A percentile compares a stretch with the other conserved stretches of the same genome.
These are phyloP conservation scores for Actinemys pallida DNA, from an alignment of 2,113 vertebrate species.

Conservation along the genomic window DNA sequence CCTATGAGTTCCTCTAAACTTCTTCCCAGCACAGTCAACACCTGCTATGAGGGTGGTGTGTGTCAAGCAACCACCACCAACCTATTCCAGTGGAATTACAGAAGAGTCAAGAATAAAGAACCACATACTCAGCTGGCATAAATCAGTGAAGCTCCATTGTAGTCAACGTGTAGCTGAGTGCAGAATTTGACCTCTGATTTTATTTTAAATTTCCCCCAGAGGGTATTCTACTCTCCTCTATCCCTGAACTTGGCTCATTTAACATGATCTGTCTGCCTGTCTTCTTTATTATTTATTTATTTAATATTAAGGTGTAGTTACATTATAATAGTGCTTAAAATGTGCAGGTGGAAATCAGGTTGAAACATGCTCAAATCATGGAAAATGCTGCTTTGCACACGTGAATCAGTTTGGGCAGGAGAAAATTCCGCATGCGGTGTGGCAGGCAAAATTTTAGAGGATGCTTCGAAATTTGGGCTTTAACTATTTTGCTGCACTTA, in stretches of 20 bases:
- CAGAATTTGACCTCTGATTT: conserved; percentile 16
- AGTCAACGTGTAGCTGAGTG: background rate
- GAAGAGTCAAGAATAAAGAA: conserved; percentile 2
- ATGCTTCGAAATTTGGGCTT: conserved; percentile 27
- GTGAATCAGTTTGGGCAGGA: background rate
- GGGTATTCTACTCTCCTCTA: background rate
- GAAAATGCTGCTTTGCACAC: background rate
- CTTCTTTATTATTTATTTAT: background rate
- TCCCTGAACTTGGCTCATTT: background rate
- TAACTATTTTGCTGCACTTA: background rate
- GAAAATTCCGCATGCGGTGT: background rate
- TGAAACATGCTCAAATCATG: background rate
- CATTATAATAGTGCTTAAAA: background rate
- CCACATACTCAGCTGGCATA: background rate
- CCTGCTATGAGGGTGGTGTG: background rate
- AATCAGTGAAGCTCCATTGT: background rate
- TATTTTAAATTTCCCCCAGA: conserved; percentile 36
- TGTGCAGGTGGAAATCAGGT: background rate
- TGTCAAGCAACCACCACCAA: background rate
- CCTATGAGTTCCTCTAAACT: background rate
- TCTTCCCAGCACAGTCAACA: background rate
- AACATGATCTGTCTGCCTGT: background rate
- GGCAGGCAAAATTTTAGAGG: background rate
- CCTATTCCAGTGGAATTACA: background rate
- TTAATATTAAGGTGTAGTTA: background rate